Base-by-base conservation (phyloP, 2,888 invertebrate genomes). In the Linyphia triangularis region DNA sequence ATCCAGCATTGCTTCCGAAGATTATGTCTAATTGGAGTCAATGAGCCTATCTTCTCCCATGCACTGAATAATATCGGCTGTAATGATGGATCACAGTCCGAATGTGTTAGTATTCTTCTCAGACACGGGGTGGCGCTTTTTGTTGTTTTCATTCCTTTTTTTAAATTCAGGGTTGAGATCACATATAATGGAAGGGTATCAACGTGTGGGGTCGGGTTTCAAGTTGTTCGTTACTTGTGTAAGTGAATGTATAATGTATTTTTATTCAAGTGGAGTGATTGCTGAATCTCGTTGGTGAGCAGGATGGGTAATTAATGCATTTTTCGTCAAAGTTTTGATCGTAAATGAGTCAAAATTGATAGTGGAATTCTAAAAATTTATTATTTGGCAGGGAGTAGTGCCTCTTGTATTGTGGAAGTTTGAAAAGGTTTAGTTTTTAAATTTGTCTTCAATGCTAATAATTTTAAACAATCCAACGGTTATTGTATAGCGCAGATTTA, bases 11-110 rank as follows among this genome's bases (percentile, higher is more conserved):
- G 81, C 67, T 81, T 57, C 81, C 33, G 37, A 67, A 81, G 59
- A 81, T 81, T 81, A 81, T 26, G 37, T 69, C 43, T 70, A 81
- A 81, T 81, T 81, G 81, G 26, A 81, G 81, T 70, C 81, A 69
- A 81, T 70, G 69, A 51, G 69, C 37, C 57, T 24, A 59, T 81
- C 81, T 28, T 70, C 33, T 33, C 0, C 24, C 19, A 28, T 24
- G 37, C 3, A 7, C 67, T 70, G 57, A 57, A 69, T 77, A 77
- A 77, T 37, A 63, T 77, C 24, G 30, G n/a, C 22, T 40, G 9
- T 57, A 57, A 67, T 81, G 81, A 81, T 81, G 69, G 69, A 81
- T 81, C 30, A 19, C 79, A 22, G 59, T 26, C 22, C 9, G 16
- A 13, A 57, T 43, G 37, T 28, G 37, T 81, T 57, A 69, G 40